Evolutionary conservation across 2,888 invertebrate genomes (phyloP).

Genomic region (Petrolisthes cinctipes): DNA sequence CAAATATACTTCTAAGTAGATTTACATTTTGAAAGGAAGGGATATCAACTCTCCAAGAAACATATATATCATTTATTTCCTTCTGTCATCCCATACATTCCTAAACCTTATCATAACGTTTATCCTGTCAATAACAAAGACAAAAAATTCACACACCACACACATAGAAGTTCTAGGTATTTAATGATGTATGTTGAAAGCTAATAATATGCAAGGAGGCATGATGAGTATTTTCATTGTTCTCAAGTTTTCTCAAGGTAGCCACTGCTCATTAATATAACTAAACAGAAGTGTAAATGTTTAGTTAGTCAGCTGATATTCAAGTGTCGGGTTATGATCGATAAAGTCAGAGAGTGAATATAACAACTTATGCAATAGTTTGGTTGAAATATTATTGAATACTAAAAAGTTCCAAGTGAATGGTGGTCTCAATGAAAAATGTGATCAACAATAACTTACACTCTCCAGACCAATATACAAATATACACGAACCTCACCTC

Average conservation of each 20-base stretch:
- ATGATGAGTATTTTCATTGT: background rate
- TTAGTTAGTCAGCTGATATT: background rate
- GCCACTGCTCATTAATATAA: no score
- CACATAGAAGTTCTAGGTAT: slow-evolving; percentile 13
- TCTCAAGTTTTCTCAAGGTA: no score
- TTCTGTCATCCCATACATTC: slow-evolving; percentile 24
- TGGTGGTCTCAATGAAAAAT: slow-evolving; percentile 5
- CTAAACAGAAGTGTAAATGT: no score
- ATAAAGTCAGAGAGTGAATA: background rate
- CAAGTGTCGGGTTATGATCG: background rate
- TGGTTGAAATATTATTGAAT: background rate
- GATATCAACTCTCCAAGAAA: no score
- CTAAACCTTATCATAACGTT: background rate
- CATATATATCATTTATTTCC: slow-evolving; percentile 5
- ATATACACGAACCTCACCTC: slow-evolving; percentile 30
- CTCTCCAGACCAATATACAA: slow-evolving; percentile 41
- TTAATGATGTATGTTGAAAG: background rate
- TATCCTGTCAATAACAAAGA: slow-evolving; percentile 2
- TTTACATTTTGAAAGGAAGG: no score
- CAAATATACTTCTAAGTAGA: no score
- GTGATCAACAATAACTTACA: slow-evolving; percentile 23
- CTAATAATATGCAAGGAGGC: background rate
- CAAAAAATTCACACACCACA: slow-evolving; percentile 22
- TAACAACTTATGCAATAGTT: background rate
- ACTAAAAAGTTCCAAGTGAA: slow-evolving; percentile 17